Conservation (phyloP, 2,888 invertebrate genomes). For the Pterostichus madidus region DNA sequence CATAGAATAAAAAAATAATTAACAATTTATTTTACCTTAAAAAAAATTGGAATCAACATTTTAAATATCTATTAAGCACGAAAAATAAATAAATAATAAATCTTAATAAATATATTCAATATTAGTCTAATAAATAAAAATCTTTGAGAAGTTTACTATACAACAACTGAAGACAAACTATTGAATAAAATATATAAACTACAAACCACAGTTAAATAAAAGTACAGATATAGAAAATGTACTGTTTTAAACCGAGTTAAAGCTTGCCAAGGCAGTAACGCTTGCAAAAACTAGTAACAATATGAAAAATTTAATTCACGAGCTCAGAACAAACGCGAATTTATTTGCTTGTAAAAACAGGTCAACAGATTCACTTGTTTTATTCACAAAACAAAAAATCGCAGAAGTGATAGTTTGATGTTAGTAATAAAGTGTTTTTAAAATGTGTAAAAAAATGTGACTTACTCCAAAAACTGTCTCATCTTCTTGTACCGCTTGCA, state of each 20-base stretch:
- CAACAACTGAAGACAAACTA: slow-evolving; percentile 21
- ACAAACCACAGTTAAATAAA: slow-evolving; percentile 49
- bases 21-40: slow-evolving; percentile 24
- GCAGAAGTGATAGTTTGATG: neutral
- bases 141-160: slow-evolving; percentile 12
- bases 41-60: slow-evolving; percentile 39
- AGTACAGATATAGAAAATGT: slow-evolving; percentile 40
- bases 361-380: slow-evolving; percentile 7
- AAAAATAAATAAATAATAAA: slow-evolving; percentile 7
- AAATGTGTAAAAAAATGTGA: slow-evolving; percentile 38
- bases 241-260: slow-evolving; percentile 18
- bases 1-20: neutral
- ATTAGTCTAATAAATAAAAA: slow-evolving; percentile 33
- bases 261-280: slow-evolving; percentile 6
- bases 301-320: neutral
- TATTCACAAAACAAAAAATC: slow-evolving; percentile 31
- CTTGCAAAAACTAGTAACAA: slow-evolving; percentile 40
- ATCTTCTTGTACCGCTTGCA: slow-evolving; percentile 63
- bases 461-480: slow-evolving; percentile 63
- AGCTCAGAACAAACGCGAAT: slow-evolving; percentile 1
- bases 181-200: neutral
- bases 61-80: slow-evolving; percentile 3
- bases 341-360: slow-evolving; percentile 28
- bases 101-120: neutral
- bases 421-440: slow-evolving; percentile 12